Percentiles rank a stretch among this genome's conserved stretches.
Conservation (phyloP, 2,113 vertebrate species). For the Gymnocephalus cernua region DNA sequence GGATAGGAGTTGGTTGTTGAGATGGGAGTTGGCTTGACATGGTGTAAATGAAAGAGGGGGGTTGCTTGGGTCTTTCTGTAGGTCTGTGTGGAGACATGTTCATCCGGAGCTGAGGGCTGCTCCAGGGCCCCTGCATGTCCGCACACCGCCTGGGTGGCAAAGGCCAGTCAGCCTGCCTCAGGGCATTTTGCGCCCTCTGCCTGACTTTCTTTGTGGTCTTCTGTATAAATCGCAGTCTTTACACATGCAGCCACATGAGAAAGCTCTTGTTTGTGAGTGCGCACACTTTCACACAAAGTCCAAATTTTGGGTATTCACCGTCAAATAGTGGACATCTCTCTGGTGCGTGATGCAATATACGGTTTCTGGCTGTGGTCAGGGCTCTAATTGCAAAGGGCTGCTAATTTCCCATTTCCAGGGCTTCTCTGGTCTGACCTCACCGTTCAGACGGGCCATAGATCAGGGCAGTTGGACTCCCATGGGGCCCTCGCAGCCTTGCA, state of each 20-base stretch:
- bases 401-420: slow-evolving; percentile 93
- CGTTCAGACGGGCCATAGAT: slow-evolving; percentile 83
- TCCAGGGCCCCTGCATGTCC: slow-evolving; percentile 64
- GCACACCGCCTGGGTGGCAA: slow-evolving; percentile 80
- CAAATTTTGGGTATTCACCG: slow-evolving; percentile 18
- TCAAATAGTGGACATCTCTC: slow-evolving; percentile 42
- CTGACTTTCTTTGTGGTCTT: slow-evolving; percentile 70
- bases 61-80: slow-evolving; percentile 70
- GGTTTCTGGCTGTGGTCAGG: slow-evolving; percentile 75
- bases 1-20: slow-evolving; percentile 66
- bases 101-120: slow-evolving; percentile 74
- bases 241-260: slow-evolving; percentile 33
- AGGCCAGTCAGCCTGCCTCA: slow-evolving; percentile 85
- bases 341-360: slow-evolving; percentile 45
- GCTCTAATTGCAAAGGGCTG: slow-evolving; percentile 89
- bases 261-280: slow-evolving; percentile 21
- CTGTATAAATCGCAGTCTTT: slow-evolving; percentile 54
- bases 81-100: slow-evolving; percentile 86
- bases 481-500: slow-evolving; percentile 85
- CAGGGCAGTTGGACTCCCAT: slow-evolving; percentile 82
- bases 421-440: slow-evolving; percentile 88
- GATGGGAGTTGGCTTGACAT: slow-evolving; percentile 73
- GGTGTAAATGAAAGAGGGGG: slow-evolving; percentile 83
- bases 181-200: slow-evolving; percentile 82
- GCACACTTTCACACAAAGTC: not conserved